Evolutionary conservation across 2,797 vertebrate genomes (phyloP), one percentile per base, ranked within the genome.

Genomic region (Bucorvus abyssinicus): DNA sequence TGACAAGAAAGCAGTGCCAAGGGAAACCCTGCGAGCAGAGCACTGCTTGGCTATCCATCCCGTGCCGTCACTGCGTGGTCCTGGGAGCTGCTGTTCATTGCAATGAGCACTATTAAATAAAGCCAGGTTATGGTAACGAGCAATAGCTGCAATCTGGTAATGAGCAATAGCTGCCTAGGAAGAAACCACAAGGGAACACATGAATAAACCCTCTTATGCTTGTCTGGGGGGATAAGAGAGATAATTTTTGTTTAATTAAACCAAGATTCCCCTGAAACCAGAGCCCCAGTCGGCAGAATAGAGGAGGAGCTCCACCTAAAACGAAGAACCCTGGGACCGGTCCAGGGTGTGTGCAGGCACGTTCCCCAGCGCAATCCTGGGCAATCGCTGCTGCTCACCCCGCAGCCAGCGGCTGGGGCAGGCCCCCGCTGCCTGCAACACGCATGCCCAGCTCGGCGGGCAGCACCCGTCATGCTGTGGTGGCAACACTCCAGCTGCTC

Each of bases 261-360:
- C 38, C 14, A 40, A n/a, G 42, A 77, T 47, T 67, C 14, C 38
- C 26, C 32, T 8, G 19, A 36, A 77, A 32, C 21, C 27, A 20
- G 71, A 74, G 49, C 34, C 36, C 9, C 3, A 4, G 21, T 17
- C 78, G 63, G 44, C 0, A 19, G 45, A 56, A 34, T 23, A 32
- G 63, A 26, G 1, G 3, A 42, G 56, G 34, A 76, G 63, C 34
- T 40, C 49, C 61, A 53, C 18, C 30, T 21, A 36, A 36, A 44
- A 15, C 38, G 3, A 44, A 24, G 17, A 24, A 9, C 57, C 57
- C 2, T 0, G 3, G 60, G 34, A 7, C 11, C 2, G 0, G 36
- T 1, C 16, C 29, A 8, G 0, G 2, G 12, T 12, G 38, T 40
- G 36, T 3, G 36, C 32, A 7, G 4, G 1, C 38, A 5, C 0